phyloP scores from a whole-genome alignment of 2,797 vertebrate genomes.

The Rhinophrynus dorsalis region DNA sequence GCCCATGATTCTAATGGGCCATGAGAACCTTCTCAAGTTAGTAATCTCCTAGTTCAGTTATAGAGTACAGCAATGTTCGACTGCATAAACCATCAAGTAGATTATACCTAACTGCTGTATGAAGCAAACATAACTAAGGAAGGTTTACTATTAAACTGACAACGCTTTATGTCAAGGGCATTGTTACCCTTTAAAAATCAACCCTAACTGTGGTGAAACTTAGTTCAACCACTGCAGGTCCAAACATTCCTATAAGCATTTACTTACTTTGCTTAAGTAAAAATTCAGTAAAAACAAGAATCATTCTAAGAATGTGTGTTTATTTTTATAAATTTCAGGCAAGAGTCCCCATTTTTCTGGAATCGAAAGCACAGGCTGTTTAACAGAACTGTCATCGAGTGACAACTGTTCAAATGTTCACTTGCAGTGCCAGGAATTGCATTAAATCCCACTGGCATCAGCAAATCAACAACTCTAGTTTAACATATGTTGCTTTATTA shows the following conservation, averaged over 20 bases:
- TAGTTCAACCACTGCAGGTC: not conserved
- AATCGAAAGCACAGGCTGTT: slow-evolving; percentile 28
- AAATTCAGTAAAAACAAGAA: not conserved
- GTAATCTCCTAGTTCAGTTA: too few species aligned
- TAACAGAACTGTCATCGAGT: slow-evolving; percentile 39
- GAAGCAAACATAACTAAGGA: too few species aligned
- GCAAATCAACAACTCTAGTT: slow-evolving; percentile 26
- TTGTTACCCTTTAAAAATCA: too few species aligned
- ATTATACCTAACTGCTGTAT: too few species aligned
- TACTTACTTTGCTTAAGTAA: not conserved
- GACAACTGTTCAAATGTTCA: slow-evolving; percentile 33
- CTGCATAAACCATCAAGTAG: too few species aligned
- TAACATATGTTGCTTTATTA: slow-evolving; percentile 16
- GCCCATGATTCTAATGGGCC: too few species aligned
- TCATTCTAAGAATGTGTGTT: slow-evolving; percentile 1
- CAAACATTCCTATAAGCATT: not conserved
- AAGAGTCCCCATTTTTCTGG: slow-evolving; percentile 18
- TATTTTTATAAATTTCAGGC: slow-evolving; percentile 26
- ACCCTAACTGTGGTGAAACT: too few species aligned
- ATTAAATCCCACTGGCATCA: slow-evolving; percentile 31
- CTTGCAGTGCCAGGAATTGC: slow-evolving; percentile 29
- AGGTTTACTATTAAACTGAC: too few species aligned
- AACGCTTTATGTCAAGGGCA: too few species aligned
- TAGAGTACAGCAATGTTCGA: too few species aligned
- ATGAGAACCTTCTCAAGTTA: too few species aligned